Conservation (phyloP, 2,113 vertebrate genomes). For the Vulpes lagopus region DNA sequence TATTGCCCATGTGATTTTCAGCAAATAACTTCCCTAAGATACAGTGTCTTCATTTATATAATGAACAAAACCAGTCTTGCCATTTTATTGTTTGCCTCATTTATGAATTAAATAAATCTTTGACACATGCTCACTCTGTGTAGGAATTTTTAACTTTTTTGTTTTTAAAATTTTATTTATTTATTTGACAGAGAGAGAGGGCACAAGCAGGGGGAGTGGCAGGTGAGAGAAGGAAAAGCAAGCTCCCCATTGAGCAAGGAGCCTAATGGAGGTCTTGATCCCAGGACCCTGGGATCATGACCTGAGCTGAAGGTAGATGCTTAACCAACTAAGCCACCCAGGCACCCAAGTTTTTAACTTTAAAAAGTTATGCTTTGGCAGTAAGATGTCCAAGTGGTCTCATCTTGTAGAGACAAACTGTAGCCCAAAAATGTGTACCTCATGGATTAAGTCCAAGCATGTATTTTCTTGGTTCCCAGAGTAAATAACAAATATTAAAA, state of each 20-base stretch:
- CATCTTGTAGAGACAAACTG: not conserved
- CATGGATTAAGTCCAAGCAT: not conserved
- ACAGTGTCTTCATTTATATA: slow-evolving; percentile 1
- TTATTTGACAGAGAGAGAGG: no score
- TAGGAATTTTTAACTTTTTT: not conserved
- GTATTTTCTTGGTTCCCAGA: not conserved
- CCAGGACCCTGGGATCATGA: no score
- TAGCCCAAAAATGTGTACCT: not conserved
- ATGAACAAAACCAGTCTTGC: not conserved
- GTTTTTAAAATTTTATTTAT: no score
- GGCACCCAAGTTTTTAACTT: no score
- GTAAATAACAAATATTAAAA: not conserved
- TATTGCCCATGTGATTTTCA: slow-evolving; percentile 16
- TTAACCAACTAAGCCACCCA: no score
- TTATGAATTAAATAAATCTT: slow-evolving; percentile 39
- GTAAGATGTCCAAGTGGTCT: not conserved
- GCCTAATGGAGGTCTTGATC: no score
- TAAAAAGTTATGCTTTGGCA: not conserved
- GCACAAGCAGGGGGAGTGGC: no score
- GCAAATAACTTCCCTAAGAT: not conserved
- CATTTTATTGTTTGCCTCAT: not conserved
- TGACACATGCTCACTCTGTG: not conserved
- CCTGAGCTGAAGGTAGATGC: no score
- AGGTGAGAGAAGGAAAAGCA: no score
- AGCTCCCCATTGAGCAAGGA: no score